These are phyloP conservation scores for Trachelus troglodyta DNA, from an alignment of 2,888 invertebrate genomes.

Conservation along the genomic window DNA sequence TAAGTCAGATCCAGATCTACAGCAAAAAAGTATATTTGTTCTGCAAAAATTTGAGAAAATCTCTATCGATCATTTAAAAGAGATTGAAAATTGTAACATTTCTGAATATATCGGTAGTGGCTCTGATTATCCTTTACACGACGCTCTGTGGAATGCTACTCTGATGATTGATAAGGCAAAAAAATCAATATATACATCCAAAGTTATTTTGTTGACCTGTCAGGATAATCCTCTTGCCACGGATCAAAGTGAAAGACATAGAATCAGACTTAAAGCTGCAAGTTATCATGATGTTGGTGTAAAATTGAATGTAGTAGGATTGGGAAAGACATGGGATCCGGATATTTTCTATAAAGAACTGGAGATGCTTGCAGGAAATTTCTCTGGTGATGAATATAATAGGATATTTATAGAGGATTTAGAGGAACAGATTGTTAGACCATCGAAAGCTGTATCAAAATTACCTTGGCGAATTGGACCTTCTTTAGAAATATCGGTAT, in stretches of 20 bases:
- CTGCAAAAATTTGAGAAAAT: conserved; percentile 32
- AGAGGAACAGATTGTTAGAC: conserved; percentile 34
- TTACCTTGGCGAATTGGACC: conserved; percentile 33
- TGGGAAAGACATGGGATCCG: conserved; percentile 35
- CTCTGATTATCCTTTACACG: conserved; percentile 33
- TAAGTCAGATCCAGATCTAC: conserved; percentile 28
- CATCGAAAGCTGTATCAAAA: conserved; percentile 33
- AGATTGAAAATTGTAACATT: conserved; percentile 17
- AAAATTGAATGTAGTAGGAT: conserved; percentile 31
- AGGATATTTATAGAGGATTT: conserved; percentile 31
- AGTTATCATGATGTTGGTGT: conserved; percentile 26
- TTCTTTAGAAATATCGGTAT: conserved; percentile 11
- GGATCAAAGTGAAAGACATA: conserved; percentile 31
- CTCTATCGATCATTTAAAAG: conserved; percentile 22
- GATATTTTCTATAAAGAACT: conserved; percentile 42
- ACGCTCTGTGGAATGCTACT: conserved; percentile 36
- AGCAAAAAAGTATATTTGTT: conserved; percentile 31
- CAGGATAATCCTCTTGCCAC: conserved; percentile 29
- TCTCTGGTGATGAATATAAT: conserved; percentile 28
- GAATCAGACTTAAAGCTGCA: conserved; percentile 29
- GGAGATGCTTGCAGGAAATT: conserved; percentile 36
- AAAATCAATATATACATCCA: conserved; percentile 30
- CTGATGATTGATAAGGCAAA: conserved; percentile 29
- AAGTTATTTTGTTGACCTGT: conserved; percentile 38
- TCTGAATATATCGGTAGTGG: background rate